Conservation (phyloP, 2,113 vertebrate species). For the Rattus rattus region DNA sequence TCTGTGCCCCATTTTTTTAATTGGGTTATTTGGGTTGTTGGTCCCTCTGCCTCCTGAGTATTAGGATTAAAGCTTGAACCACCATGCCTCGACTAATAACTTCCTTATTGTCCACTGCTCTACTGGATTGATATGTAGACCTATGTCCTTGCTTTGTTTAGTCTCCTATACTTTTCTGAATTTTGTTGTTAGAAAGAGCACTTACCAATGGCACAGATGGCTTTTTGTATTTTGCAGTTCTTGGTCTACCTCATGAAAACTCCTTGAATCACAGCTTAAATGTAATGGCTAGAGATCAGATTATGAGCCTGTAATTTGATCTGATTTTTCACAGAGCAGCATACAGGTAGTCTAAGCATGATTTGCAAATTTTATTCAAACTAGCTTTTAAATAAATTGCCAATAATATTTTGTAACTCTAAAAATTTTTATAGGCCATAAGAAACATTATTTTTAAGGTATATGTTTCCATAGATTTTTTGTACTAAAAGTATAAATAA, state of each 20-base stretch:
- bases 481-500: not conserved
- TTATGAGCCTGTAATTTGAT: not conserved
- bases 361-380: conserved; percentile 50
- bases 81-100: not conserved
- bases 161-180: not conserved
- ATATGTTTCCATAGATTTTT: not conserved
- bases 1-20: too few relatives aligned
- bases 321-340: not conserved
- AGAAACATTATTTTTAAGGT: conserved; percentile 11
- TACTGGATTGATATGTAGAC: not conserved
- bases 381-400: conserved; percentile 21
- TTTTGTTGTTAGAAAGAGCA: not conserved
- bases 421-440: not conserved
- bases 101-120: not conserved
- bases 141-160: not conserved
- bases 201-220: not conserved
- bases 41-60: too few relatives aligned
- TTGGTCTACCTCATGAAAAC: not conserved
- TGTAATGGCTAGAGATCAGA: not conserved
- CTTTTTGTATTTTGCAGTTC: not conserved
- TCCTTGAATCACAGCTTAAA: conserved; percentile 1
- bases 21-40: too few relatives aligned
- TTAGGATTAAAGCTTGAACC: too few relatives aligned
- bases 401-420: conserved; percentile 4
- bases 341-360: not conserved